Conservation (phyloP, 2,888 invertebrate genomes). For the Parnassius smintheus region DNA sequence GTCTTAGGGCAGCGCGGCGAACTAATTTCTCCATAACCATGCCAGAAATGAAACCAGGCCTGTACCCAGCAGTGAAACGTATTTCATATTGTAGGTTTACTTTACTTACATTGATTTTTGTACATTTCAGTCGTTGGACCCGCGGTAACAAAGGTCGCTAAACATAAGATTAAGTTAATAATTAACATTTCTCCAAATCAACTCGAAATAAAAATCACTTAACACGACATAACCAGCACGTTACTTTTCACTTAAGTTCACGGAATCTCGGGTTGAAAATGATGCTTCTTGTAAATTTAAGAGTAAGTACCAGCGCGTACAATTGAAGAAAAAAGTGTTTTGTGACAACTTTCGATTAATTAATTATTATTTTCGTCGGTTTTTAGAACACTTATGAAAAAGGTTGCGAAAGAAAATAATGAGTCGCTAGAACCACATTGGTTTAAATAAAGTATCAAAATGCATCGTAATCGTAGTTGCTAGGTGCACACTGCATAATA, state of each 20-base stretch:
- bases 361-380: too few relatives aligned
- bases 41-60: too few relatives aligned
- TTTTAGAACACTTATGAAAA: too few relatives aligned
- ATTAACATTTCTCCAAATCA: constrained; percentile 13
- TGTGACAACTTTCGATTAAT: neutral
- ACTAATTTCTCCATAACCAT: too few relatives aligned
- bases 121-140: constrained; percentile 34
- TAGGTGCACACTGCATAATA: too few relatives aligned
- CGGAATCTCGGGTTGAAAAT: constrained; percentile 7
- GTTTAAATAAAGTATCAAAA: too few relatives aligned
- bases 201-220: constrained; percentile 11
- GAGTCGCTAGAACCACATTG: too few relatives aligned
- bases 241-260: neutral
- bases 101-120: constrained; percentile 38
- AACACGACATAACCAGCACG: constrained; percentile 11
- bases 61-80: too few relatives aligned
- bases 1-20: too few relatives aligned
- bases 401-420: too few relatives aligned
- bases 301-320: constrained; percentile 8
- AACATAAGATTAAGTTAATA: constrained; percentile 21
- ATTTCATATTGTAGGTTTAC: neutral
- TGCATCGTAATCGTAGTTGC: too few relatives aligned
- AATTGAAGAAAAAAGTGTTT: constrained; percentile 13
- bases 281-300: constrained; percentile 11
- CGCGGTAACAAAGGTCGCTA: constrained; percentile 19